Conservation (phyloP, 2,113 vertebrate genomes). For the Addax nasomaculatus region DNA sequence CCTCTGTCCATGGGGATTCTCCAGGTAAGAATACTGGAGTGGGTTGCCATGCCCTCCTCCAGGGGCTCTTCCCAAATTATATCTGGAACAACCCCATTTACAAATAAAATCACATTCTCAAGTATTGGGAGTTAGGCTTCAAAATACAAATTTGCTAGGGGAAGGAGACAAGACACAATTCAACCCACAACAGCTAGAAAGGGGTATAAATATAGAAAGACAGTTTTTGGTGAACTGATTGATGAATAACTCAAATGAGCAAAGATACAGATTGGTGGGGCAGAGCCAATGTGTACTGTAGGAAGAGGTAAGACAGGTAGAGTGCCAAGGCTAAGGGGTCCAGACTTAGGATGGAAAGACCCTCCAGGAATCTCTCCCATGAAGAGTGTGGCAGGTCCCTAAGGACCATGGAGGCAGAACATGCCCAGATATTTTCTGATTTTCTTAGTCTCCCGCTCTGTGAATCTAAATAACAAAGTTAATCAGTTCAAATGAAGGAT, state of each 20-base stretch:
- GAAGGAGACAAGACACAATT: neutral
- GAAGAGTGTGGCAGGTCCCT: neutral
- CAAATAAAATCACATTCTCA: neutral
- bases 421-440: neutral
- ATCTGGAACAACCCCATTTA: neutral
- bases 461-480: neutral
- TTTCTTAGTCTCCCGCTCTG: neutral
- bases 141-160: neutral
- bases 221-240: neutral
- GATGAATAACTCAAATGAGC: neutral
- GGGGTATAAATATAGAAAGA: neutral
- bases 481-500: neutral
- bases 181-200: neutral
- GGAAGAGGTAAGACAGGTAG: neutral
- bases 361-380: neutral
- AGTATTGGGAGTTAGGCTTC: neutral
- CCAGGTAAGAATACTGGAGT: neutral
- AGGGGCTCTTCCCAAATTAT: neutral
- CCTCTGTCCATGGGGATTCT: neutral
- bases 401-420: neutral
- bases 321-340: neutral
- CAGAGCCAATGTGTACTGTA: neutral
- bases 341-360: neutral
- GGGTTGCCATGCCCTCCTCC: neutral
- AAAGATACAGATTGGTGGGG: neutral